phyloP scores from a whole-genome alignment of 2,797 vertebrate genomes.

The Podarcis siculus region DNA sequence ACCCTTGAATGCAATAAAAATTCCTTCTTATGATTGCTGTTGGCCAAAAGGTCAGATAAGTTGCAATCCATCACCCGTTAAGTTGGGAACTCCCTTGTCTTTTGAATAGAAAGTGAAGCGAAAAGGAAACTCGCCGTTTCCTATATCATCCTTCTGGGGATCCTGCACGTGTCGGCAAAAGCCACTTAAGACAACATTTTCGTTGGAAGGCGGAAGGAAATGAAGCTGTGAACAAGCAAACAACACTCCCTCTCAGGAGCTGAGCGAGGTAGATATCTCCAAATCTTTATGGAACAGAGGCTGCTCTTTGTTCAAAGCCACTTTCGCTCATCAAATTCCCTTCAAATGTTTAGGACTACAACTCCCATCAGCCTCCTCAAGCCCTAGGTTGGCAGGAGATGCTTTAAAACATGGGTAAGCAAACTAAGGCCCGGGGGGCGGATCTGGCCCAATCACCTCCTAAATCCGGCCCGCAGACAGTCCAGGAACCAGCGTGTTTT shows the following conservation, averaged over 20 bases:
- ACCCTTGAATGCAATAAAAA: slow-evolving; percentile 29
- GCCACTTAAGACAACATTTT: slow-evolving; percentile 71
- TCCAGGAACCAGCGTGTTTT: too few species aligned
- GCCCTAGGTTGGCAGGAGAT: too few species aligned
- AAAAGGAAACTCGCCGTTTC: slow-evolving; percentile 75
- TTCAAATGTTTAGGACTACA: too few species aligned
- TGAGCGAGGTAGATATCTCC: slow-evolving; percentile 39
- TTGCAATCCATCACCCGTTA: slow-evolving; percentile 60
- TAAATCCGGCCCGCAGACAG: too few species aligned
- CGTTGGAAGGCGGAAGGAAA: slow-evolving; percentile 74
- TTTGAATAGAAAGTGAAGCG: slow-evolving; percentile 61
- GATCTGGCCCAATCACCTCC: too few species aligned
- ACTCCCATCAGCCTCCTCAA: too few species aligned
- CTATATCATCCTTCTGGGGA: slow-evolving; percentile 79
- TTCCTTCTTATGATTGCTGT: slow-evolving; percentile 48
- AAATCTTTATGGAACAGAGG: too few species aligned
- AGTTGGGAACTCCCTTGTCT: slow-evolving; percentile 70
- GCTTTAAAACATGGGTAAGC: too few species aligned
- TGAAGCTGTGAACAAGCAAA: slow-evolving; percentile 78
- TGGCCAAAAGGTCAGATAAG: slow-evolving; percentile 65
- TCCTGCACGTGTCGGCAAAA: slow-evolving; percentile 72
- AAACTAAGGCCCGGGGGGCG: too few species aligned
- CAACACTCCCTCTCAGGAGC: slow-evolving; percentile 63
- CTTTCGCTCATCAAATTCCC: too few species aligned
- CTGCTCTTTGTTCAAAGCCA: not conserved